Conservation (phyloP, 2,113 vertebrate genomes). For the Gallinago jamesoni region DNA sequence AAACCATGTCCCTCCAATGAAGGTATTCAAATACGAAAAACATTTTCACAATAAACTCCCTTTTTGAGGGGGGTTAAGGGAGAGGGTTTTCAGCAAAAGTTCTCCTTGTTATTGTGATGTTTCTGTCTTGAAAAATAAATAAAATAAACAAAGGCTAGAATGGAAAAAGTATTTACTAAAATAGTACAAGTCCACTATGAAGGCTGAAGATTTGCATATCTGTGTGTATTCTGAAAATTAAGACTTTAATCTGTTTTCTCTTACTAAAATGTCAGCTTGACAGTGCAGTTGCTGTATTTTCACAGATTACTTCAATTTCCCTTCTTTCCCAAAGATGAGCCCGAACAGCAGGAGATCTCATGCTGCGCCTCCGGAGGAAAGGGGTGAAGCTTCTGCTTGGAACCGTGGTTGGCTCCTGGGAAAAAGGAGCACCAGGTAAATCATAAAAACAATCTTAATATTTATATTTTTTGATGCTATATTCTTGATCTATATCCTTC, state of each 20-base stretch:
- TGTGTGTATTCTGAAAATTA: neutral
- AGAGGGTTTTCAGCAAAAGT: neutral
- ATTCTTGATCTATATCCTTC: neutral
- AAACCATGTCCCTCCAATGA: neutral
- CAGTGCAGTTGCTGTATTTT: neutral
- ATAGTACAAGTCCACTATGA: neutral
- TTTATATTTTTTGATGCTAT: neutral
- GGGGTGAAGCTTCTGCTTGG: neutral
- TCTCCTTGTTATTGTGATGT: fast-evolving
- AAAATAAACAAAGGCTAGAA: neutral
- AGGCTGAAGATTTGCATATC: neutral
- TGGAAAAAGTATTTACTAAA: neutral
- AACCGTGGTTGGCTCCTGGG: neutral
- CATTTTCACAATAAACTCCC: neutral
- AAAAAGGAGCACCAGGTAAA: fast-evolving
- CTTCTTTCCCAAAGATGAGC: neutral
- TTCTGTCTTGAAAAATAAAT: neutral
- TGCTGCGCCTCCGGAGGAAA: neutral
- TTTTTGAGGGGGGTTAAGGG: too few species aligned
- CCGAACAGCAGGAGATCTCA: fast-evolving
- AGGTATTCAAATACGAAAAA: neutral
- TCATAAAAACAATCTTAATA: neutral
- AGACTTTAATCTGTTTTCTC: neutral
- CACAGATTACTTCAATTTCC: fast-evolving
- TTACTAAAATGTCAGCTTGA: neutral